Evolutionary conservation across 1,140 invertebrate species (phyloP), one percentile per base, ranked within the genome.

Genomic region (Neodiprion lecontei): DNA sequence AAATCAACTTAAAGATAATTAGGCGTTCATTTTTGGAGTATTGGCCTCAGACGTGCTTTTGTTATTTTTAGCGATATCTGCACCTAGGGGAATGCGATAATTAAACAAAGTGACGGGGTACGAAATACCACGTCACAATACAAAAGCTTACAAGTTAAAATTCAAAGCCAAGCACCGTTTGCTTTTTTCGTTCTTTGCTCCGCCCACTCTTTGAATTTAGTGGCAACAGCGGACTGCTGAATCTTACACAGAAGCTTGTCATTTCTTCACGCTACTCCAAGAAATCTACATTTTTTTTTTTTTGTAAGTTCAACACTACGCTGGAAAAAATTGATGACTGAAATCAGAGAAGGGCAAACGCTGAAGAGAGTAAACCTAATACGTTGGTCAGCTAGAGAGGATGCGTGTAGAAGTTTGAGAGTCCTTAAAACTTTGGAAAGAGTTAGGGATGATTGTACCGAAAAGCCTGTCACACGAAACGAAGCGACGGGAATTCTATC

Each of bases 371-470:
- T 80, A 71, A 79, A 76, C 72, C 73, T 79, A 21, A 79, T 76
- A 74, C 74, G 76, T 77, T 81, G 78, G 78, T 78, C 78, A 76
- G 75, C 77, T 61, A 78, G 77, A 78, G 72, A 78, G 71, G 74
- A 79, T 69, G 79, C 79, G 7, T 78, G 79, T 81, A 80, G 40
- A 82, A 80, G 67, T 79, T 72, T 79, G 70, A 74, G 61, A 75
- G 70, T 82, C 49, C 48, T 78, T 74, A 77, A 70, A 75, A 72
- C 74, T 78, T 76, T 80, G 68, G 49, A 78, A 77, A 69, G 49
- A 74, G 80, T 81, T 50, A 74, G 71, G 17, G 28, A 75, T 76
- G 76, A 79, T 73, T 72, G 71, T 75, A 80, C 77, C 9, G 79
- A 81, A 75, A 80, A 81, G 67, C 75, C 75, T 70, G 75, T 78